Percentiles rank a stretch among this genome's conserved stretches.
These are phyloP conservation scores for Vulpes vulpes DNA, from an alignment of 2,113 vertebrate species.

Conservation along the genomic window DNA sequence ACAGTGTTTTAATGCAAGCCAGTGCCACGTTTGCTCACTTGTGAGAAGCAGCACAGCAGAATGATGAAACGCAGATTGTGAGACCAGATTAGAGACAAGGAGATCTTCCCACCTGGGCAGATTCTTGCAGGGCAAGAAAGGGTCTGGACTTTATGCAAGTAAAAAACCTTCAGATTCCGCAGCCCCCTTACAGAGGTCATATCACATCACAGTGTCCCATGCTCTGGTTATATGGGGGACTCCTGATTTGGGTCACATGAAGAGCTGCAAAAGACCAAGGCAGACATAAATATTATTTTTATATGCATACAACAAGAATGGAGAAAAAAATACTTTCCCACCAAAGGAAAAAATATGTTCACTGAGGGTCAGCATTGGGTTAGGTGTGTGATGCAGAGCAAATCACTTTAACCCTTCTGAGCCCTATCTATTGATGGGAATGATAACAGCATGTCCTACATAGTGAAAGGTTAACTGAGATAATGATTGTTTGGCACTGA, in stretches of 20 bases:
- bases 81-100: background rate
- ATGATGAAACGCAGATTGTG: background rate
- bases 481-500: background rate
- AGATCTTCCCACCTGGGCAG: background rate
- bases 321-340: background rate
- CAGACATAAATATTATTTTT: background rate
- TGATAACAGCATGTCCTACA: background rate
- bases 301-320: background rate
- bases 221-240: too few species aligned
- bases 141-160: background rate
- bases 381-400: background rate
- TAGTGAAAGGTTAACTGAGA: background rate
- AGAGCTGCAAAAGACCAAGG: background rate
- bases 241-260: background rate
- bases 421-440: background rate
- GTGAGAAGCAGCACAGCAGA: background rate
- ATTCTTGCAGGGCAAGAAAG: background rate
- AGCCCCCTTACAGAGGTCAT: background rate
- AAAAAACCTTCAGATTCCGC: background rate
- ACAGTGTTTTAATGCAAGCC: background rate
- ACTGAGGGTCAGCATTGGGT: background rate
- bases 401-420: background rate
- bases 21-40: background rate
- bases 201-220: background rate
- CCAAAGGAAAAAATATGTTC: too few species aligned